A percentile compares a stretch with the other conserved stretches of the same genome.
These are phyloP conservation scores for Drosophila emarginata DNA, from an alignment of 2,888 invertebrate species.

Conservation along the genomic window DNA sequence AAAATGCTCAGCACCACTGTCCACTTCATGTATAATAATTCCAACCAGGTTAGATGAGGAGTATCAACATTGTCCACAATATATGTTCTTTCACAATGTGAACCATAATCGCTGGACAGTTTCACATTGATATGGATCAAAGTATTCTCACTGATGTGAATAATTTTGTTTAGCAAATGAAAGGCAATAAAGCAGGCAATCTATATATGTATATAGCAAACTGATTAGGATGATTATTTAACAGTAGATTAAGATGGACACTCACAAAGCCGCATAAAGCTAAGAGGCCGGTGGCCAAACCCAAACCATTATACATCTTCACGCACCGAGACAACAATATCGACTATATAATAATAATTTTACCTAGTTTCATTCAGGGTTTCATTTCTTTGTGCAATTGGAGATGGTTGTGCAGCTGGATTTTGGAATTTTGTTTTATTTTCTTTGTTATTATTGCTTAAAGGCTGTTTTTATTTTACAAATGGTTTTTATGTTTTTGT, in stretches of 20 bases:
- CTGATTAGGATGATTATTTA: too few relatives aligned
- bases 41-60: conserved; percentile 49
- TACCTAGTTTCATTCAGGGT: background rate
- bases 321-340: conserved; percentile 12
- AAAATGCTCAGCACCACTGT: conserved; percentile 48
- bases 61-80: conserved; percentile 22
- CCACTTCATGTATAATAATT: conserved; percentile 57
- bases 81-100: conserved; percentile 32
- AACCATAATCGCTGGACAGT: background rate
- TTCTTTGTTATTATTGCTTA: conserved; percentile 15
- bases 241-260: background rate
- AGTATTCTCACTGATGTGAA: conserved; percentile 31
- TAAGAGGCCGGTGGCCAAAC: conserved; percentile 41
- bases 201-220: conserved; percentile 16
- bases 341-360: conserved; percentile 30
- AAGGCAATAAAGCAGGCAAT: conserved; percentile 53
- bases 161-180: conserved; percentile 52
- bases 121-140: background rate
- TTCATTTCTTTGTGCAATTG: conserved; percentile 25
- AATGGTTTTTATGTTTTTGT: conserved; percentile 35
- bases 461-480: conserved; percentile 54
- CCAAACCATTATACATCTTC: conserved; percentile 53
- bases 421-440: conserved; percentile 4
- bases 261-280: conserved; percentile 56
- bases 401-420: conserved; percentile 38